Evolutionary conservation across 2,888 invertebrate genomes (phyloP), one percentile per base, ranked within the genome.

Genomic region (Drymonia ruficornis): DNA sequence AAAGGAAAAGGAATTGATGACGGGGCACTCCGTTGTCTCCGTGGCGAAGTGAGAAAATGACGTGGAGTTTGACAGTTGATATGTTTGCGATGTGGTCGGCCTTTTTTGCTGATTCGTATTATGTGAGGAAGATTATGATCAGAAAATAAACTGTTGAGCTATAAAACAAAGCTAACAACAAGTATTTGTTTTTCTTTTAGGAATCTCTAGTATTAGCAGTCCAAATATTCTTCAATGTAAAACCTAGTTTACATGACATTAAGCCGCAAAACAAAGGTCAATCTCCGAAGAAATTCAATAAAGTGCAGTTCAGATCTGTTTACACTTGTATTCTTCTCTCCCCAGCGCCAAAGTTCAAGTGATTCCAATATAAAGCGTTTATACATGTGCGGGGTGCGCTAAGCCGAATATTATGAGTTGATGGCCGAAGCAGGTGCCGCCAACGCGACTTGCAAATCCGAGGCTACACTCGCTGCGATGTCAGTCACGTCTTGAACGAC

Each of bases 401-500:
- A 93, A 93, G 93, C 92, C 87, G 93, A 93, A 93, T 93, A 92
- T 93, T 93, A 93, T 93, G 93, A 93, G 92, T 82, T 81, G 84
- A 89, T 87, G 74, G 87, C 76, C 80, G 84, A 56, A 81, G 71
- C 91, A 91, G 93, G 92, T 93, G 93, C 84, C 70, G 90, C 81
- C 90, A 92, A 86, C 85, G 84, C 79, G 84, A 88, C 80, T 87
- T 85, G 80, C 67, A 65, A 67, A 67, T 65, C 54, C 52, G 40
- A 45, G 45, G 58, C 69, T 59, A 67, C 76, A 74, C 67, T 71
- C 67, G 44, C 72, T 63, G 72, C 64, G 67, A 74, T 78, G 80
- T 79, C 76, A 76, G 82, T 82, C 81, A 82, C 81, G 82, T 83
- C 64, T 72, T 59, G 62, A 63, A 69, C 60, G 70, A 51, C 67